phyloP scores from a whole-genome alignment of 2,113 vertebrate species.

The Nothobranchius furzeri region DNA sequence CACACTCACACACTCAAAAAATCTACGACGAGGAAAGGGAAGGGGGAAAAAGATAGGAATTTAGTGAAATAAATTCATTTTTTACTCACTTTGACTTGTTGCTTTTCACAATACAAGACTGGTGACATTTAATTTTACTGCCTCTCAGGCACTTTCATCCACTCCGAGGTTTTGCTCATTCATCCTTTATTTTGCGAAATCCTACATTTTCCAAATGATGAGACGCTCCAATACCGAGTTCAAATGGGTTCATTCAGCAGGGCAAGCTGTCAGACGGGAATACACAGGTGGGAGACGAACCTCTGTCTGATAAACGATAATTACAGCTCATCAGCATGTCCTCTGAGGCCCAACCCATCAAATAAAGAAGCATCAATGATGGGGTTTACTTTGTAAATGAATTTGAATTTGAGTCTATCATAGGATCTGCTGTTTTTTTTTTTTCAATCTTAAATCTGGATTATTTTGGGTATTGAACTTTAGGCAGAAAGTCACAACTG shows the following conservation, averaged over 20 bases:
- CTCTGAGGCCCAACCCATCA: no score
- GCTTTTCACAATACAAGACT: conserved; percentile 52
- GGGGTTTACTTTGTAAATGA: no score
- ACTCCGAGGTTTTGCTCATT: conserved; percentile 28
- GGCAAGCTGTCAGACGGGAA: conserved; percentile 37
- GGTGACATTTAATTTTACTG: conserved; percentile 60
- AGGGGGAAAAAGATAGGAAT: conserved; percentile 35
- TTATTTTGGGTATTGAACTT: no score
- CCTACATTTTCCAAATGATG: conserved; percentile 29
- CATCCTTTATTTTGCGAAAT: conserved; percentile 28
- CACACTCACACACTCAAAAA: background rate
- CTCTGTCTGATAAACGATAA: conserved; percentile 32
- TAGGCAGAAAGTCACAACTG: no score
- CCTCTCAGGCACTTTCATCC: conserved; percentile 30
- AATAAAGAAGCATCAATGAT: no score
- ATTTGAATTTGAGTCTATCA: no score
- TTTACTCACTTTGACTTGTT: conserved; percentile 66
- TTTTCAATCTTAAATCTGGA: no score
- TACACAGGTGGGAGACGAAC: conserved; percentile 21
- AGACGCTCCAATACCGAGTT: conserved; percentile 11
- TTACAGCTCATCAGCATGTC: background rate
- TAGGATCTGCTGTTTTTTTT: no score
- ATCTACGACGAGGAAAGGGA: conserved; percentile 12
- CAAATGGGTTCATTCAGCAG: conserved; percentile 32
- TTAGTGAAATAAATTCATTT: conserved; percentile 41